phyloP scores from a whole-genome alignment of 2,888 invertebrate species.

The Pterobdella sp. region DNA sequence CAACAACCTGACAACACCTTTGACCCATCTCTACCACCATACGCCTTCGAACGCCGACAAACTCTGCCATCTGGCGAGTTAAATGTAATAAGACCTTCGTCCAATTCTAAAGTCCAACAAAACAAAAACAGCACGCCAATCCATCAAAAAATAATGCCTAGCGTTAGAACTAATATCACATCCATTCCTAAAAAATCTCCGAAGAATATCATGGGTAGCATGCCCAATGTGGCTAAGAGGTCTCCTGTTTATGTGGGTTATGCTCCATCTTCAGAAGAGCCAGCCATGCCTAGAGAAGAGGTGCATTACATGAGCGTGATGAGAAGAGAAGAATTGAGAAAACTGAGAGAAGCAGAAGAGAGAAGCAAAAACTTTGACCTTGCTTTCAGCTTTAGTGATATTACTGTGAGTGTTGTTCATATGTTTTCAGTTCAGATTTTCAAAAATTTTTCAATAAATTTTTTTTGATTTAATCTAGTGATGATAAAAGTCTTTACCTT shows the following conservation, averaged over 20 bases:
- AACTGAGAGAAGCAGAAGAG: constrained; percentile 64
- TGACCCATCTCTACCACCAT: constrained; percentile 36
- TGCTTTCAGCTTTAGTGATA: constrained; percentile 48
- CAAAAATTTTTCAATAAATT: background rate
- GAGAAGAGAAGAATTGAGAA: constrained; percentile 83
- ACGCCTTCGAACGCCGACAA: constrained; percentile 42
- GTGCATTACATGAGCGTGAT: constrained; percentile 86
- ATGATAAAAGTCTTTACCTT: constrained; percentile 14
- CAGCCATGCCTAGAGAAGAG: constrained; percentile 84
- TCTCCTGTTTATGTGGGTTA: constrained; percentile 82
- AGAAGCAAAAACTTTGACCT: constrained; percentile 48
- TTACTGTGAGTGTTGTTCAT: constrained; percentile 43
- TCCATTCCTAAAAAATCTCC: constrained; percentile 21
- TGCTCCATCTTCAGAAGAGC: constrained; percentile 76
- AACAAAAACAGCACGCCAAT: constrained; percentile 6
- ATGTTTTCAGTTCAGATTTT: background rate
- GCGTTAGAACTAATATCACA: constrained; percentile 49
- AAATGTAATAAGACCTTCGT: background rate
- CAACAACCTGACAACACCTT: constrained; percentile 11
- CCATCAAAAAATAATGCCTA: constrained; percentile 31
- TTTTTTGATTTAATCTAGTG: background rate
- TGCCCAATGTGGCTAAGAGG: constrained; percentile 74
- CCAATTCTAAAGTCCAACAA: background rate
- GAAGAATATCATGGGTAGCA: constrained; percentile 62
- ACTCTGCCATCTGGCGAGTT: constrained; percentile 42